A percentile compares a stretch with the other conserved stretches of the same genome.
Evolutionary conservation across 2,888 invertebrate species (phyloP).

Genomic region (Sarcophaga caerulescens): DNA sequence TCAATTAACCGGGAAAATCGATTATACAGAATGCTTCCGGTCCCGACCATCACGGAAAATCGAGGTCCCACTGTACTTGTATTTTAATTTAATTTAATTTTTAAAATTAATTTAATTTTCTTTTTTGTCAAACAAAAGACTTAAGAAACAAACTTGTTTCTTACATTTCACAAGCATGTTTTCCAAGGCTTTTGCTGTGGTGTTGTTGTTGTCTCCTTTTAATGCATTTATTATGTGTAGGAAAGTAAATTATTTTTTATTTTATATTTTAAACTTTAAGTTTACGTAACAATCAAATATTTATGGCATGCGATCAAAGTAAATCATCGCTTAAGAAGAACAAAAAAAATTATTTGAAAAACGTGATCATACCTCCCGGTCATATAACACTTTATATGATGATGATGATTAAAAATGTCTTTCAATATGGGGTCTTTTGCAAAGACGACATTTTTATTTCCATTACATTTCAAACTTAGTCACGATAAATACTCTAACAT

Average conservation of each 20-base stretch:
- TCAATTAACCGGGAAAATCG: too few species aligned
- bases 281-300: constrained; percentile 40
- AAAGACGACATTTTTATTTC: constrained; percentile 8
- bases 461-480: constrained; percentile 50
- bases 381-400: constrained; percentile 55
- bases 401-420: too few species aligned
- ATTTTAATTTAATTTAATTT: too few species aligned
- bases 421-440: constrained; percentile 36
- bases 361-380: constrained; percentile 64
- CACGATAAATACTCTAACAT: constrained; percentile 57
- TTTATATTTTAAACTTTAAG: background rate
- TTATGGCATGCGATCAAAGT: constrained; percentile 62
- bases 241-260: background rate
- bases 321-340: constrained; percentile 44
- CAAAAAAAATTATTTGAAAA: constrained; percentile 48
- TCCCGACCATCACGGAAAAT: too few species aligned
- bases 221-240: background rate
- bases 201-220: background rate
- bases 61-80: too few species aligned
- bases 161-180: background rate
- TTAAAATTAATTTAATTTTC: background rate
- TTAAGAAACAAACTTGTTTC: constrained; percentile 16
- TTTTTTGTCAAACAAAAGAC: background rate
- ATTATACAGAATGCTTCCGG: too few species aligned
- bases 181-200: constrained; percentile 50